Evolutionary conservation across 2,888 invertebrate species (phyloP).

Genomic region (Melinopterus prodromus): DNA sequence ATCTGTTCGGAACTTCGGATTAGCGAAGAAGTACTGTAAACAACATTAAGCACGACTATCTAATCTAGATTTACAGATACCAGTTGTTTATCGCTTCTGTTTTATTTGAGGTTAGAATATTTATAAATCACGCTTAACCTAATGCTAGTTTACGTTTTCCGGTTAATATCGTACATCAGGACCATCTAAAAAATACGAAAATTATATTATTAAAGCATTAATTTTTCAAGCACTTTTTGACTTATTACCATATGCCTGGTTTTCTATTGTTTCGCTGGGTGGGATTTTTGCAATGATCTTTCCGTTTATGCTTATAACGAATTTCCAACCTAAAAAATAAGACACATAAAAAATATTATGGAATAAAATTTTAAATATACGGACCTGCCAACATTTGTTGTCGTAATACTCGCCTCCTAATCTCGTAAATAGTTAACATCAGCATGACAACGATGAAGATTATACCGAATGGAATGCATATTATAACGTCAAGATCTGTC

Average conservation of each 20-base stretch:
- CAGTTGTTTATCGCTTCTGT: not conserved
- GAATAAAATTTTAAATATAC: not conserved
- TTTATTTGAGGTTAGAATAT: not conserved
- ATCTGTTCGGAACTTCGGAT: not conserved
- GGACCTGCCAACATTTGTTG: not conserved
- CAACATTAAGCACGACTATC: not conserved
- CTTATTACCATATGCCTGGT: not conserved
- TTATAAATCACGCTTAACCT: not conserved
- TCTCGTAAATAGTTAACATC: not conserved
- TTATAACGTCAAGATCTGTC: not conserved
- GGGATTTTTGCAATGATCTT: constrained; percentile 36
- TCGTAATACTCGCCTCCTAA: not conserved
- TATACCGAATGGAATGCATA: not conserved
- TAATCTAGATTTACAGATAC: not conserved
- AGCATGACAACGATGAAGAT: not conserved
- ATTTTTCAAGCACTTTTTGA: not conserved
- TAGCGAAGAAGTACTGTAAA: not conserved
- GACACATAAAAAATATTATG: too few relatives aligned
- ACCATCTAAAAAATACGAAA: not conserved
- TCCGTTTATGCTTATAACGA: constrained; percentile 39
- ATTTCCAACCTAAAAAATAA: constrained; percentile 42
- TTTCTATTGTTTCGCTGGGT: constrained; percentile 27
- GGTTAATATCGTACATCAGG: not conserved
- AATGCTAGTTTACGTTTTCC: not conserved
- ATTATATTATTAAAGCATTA: not conserved